Percentiles rank a stretch among this genome's conserved stretches.
Evolutionary conservation across 2,113 vertebrate species (phyloP).

Genomic region (Xenopus borealis): DNA sequence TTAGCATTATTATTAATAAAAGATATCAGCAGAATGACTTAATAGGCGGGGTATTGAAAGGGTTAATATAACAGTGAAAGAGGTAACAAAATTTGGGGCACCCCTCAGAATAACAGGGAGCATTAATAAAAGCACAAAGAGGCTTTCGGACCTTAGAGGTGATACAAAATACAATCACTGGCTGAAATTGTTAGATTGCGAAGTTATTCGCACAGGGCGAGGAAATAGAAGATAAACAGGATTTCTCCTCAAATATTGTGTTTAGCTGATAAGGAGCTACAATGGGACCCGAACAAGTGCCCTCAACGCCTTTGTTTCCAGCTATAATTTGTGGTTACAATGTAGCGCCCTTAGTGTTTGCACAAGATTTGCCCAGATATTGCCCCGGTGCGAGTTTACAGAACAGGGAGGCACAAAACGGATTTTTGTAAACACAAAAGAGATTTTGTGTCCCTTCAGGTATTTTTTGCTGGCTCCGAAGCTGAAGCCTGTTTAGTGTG

Average conservation of each 20-base stretch:
- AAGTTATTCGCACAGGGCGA: slow-evolving; percentile 4
- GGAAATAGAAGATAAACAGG: slow-evolving; percentile 18
- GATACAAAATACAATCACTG: no score
- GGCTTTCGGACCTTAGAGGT: no score
- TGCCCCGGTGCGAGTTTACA: background rate
- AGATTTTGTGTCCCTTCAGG: slow-evolving; percentile 10
- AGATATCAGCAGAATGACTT: no score
- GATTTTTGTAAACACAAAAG: background rate
- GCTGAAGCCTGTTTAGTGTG: slow-evolving; percentile 29
- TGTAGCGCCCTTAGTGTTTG: slow-evolving; percentile 14
- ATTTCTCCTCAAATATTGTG: slow-evolving; percentile 35
- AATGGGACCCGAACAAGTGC: slow-evolving; percentile 28
- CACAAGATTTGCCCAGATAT: slow-evolving; percentile 8
- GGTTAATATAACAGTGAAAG: no score
- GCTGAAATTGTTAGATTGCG: background rate
- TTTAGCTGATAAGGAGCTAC: slow-evolving; percentile 27
- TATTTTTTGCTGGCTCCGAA: background rate
- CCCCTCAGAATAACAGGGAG: no score
- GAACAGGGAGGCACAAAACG: background rate
- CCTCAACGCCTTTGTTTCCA: slow-evolving; percentile 24
- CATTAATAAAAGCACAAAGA: no score
- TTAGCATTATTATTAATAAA: no score
- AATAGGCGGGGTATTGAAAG: no score
- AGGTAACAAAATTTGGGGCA: no score
- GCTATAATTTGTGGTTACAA: slow-evolving; percentile 11